phyloP scores from a whole-genome alignment of 1,140 invertebrate species.

The Rhysida immarginata region DNA sequence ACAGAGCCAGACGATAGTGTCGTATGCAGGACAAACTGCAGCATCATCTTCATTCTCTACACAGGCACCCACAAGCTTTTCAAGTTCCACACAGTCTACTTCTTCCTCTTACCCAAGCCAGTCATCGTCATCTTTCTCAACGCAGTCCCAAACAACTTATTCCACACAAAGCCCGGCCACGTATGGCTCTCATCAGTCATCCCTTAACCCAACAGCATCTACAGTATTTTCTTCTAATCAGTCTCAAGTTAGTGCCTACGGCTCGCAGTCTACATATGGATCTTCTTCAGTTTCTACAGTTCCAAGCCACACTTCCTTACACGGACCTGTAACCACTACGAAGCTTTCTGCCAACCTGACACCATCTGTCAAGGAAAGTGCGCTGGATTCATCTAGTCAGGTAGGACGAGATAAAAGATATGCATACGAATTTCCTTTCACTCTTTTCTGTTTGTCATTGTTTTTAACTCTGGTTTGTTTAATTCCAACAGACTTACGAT shows the following conservation, averaged over 20 bases:
- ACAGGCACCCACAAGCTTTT: not conserved
- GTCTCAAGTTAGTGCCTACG: not conserved
- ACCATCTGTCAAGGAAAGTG: not conserved
- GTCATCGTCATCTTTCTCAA: not conserved
- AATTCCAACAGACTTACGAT: constrained; percentile 3
- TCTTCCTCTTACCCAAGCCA: not conserved
- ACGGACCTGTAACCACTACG: not conserved
- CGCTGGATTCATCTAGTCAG: constrained; percentile 3
- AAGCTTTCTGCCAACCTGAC: not conserved
- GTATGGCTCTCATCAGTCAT: not conserved
- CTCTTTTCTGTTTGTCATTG: not conserved
- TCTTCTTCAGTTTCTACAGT: not conserved
- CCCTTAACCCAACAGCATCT: not conserved
- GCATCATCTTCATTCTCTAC: not conserved
- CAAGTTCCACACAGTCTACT: not conserved
- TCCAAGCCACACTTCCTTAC: not conserved
- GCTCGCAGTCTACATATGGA: constrained; percentile 1
- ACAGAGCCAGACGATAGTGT: not conserved
- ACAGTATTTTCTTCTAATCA: not conserved
- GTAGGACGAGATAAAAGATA: too few species aligned
- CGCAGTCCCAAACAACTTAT: not conserved
- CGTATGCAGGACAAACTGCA: not conserved
- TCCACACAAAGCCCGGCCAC: not conserved
- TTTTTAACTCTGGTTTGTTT: not conserved
- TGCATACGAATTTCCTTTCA: too few species aligned